Evolutionary conservation across 92 coral and sea anemone species (phyloP).

Genomic region (Palythoa grandis): DNA sequence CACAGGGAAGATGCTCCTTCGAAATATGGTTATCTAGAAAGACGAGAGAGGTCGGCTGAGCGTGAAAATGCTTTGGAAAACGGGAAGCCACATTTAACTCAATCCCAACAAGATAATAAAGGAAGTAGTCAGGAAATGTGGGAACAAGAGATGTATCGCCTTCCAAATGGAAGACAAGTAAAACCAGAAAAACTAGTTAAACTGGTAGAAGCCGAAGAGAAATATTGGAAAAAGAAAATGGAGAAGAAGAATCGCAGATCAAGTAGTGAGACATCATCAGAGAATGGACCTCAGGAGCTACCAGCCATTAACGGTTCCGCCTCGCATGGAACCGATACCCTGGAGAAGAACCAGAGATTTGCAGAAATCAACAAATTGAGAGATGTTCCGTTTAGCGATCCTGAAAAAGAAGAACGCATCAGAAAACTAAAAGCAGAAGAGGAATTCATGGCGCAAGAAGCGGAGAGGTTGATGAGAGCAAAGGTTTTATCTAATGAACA

Average conservation of each 20-base stretch:
- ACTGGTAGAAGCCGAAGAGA: slow-evolving; percentile 55
- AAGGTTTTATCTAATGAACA: slow-evolving; percentile 9
- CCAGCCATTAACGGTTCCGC: background rate
- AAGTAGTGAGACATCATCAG: slow-evolving; percentile 11
- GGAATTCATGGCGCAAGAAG: slow-evolving; percentile 71
- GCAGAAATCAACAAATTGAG: slow-evolving; percentile 43
- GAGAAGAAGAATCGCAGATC: slow-evolving; percentile 26
- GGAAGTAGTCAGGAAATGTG: slow-evolving; percentile 6
- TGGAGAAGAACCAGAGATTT: slow-evolving; percentile 40
- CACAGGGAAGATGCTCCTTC: background rate
- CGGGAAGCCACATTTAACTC: background rate
- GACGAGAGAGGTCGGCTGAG: background rate
- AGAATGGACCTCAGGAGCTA: slow-evolving; percentile 15
- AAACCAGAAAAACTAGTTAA: slow-evolving; percentile 49
- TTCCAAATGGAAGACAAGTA: slow-evolving; percentile 43
- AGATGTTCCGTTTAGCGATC: slow-evolving; percentile 33
- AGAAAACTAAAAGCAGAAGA: slow-evolving; percentile 66
- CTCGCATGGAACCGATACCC: background rate
- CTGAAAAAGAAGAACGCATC: slow-evolving; percentile 55
- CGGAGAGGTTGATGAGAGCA: slow-evolving; percentile 60
- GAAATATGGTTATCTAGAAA: slow-evolving; percentile 1
- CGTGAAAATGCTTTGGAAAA: background rate
- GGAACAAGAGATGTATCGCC: slow-evolving; percentile 38
- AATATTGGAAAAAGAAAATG: slow-evolving; percentile 50
- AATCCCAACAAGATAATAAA: slow-evolving; percentile 11